These are phyloP conservation scores for Daktulosphaira vitifoliae DNA, from an alignment of 1,140 invertebrate genomes.

Conservation along the genomic window DNA sequence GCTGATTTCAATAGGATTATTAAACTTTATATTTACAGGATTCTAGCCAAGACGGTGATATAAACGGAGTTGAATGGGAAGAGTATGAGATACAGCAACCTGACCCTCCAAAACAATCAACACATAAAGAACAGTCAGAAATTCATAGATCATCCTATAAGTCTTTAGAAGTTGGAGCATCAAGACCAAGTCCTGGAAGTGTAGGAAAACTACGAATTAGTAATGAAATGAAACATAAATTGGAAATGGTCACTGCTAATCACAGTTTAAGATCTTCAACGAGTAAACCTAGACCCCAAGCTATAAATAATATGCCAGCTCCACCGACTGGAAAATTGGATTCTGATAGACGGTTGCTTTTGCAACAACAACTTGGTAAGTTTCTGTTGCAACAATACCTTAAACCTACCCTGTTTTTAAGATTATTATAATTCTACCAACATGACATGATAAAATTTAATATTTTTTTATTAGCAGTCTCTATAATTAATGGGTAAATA, in stretches of 20 bases:
- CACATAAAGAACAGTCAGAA: conserved; percentile 9
- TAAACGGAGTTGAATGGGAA: conserved; percentile 63
- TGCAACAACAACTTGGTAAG: conserved; percentile 72
- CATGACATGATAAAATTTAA: not conserved
- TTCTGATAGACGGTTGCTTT: conserved; percentile 69
- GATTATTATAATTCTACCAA: not conserved
- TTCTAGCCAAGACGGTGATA: conserved; percentile 40
- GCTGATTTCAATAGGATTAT: no score
- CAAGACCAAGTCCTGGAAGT: conserved; percentile 69
- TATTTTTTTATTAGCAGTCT: not conserved
- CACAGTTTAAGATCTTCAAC: conserved; percentile 69
- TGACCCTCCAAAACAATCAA: conserved; percentile 42
- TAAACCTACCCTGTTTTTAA: no score
- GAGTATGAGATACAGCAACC: conserved; percentile 57
- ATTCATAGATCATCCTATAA: conserved; percentile 36
- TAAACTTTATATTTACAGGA: conserved; percentile 13
- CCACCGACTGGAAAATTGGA: conserved; percentile 56
- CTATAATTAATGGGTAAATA: not conserved
- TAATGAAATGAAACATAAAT: conserved; percentile 80
- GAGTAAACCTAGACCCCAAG: conserved; percentile 49
- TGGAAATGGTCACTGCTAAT: conserved; percentile 80
- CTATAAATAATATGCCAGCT: conserved; percentile 35
- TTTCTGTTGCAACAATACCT: no score
- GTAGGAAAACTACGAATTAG: conserved; percentile 85
- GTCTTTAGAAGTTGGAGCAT: conserved; percentile 63